Evolutionary conservation across 2,888 invertebrate species (phyloP).

Genomic region (Scaptomyza polygonia): DNA sequence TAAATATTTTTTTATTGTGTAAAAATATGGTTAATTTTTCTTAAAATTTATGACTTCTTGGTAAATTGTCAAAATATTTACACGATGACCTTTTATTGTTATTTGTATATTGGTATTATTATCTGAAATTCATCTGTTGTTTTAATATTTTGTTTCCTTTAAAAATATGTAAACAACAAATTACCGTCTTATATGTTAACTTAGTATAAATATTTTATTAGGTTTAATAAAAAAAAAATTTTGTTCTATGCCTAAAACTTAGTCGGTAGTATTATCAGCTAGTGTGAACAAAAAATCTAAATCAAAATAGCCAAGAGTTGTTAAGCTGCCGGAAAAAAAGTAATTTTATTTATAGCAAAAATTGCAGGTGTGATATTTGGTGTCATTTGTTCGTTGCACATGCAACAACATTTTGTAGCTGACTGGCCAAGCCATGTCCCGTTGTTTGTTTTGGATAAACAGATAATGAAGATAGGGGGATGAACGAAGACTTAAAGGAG

Average conservation of each 20-base stretch:
- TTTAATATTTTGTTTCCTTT: conserved; percentile 13
- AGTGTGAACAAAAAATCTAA: conserved; percentile 40
- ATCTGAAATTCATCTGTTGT: conserved; percentile 39
- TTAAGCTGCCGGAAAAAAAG: conserved; percentile 51
- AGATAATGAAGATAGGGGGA: neutral
- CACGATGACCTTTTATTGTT: conserved; percentile 25
- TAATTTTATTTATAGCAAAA: conserved; percentile 19
- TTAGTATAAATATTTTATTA: conserved; percentile 18
- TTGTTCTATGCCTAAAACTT: conserved; percentile 52
- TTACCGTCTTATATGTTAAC: conserved; percentile 6
- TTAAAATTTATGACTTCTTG: conserved; percentile 55
- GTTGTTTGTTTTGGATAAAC: neutral
- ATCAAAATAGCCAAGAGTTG: conserved; percentile 46
- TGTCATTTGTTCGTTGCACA: conserved; percentile 22
- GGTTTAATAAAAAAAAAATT: conserved; percentile 46
- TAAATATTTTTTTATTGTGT: conserved; percentile 6
- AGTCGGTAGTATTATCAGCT: conserved; percentile 61
- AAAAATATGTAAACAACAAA: conserved; percentile 53
- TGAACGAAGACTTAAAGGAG: neutral
- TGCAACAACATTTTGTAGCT: conserved; percentile 12
- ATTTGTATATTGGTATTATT: conserved; percentile 33
- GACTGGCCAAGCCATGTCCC: conserved; percentile 24
- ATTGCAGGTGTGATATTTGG: conserved; percentile 60
- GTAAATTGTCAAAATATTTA: conserved; percentile 35
- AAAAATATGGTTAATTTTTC: conserved; percentile 44